These are phyloP conservation scores for Marasmarcha lunaedactyla DNA, from an alignment of 2,888 invertebrate species.

Conservation along the genomic window DNA sequence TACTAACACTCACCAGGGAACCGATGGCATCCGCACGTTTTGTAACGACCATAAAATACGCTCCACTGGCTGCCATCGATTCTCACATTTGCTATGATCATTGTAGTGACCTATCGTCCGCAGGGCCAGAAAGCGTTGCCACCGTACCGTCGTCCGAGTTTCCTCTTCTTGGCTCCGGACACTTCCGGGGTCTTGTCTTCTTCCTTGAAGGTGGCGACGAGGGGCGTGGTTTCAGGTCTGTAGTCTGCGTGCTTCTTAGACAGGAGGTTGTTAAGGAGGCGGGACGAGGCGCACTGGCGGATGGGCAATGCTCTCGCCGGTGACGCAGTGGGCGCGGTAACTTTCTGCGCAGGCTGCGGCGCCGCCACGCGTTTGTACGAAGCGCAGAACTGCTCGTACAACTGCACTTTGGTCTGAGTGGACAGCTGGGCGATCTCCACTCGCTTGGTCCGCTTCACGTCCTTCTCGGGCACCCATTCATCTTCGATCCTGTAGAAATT, in stretches of 20 bases:
- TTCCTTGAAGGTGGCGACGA: slow-evolving; percentile 26
- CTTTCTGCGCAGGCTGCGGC: slow-evolving; percentile 19
- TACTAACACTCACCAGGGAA: slow-evolving; percentile 14
- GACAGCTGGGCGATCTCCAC: slow-evolving; percentile 68
- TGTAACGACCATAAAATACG: too few species aligned
- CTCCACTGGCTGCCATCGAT: too few species aligned
- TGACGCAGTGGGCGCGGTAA: slow-evolving; percentile 10
- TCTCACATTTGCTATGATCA: background rate
- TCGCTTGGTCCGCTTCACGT: slow-evolving; percentile 72
- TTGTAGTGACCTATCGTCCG: slow-evolving; percentile 37
- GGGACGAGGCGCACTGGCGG: slow-evolving; percentile 41
- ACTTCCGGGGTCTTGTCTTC: slow-evolving; percentile 25
- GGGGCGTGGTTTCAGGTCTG: slow-evolving; percentile 8
- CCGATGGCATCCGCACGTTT: too few species aligned
- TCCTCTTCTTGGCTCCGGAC: slow-evolving; percentile 55
- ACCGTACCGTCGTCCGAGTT: slow-evolving; percentile 48
- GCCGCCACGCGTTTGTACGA: slow-evolving; percentile 34
- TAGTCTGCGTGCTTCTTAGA: slow-evolving; percentile 27
- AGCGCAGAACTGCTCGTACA: slow-evolving; percentile 63
- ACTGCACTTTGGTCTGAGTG: slow-evolving; percentile 54
- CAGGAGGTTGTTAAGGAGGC: slow-evolving; percentile 38
- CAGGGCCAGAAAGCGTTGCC: slow-evolving; percentile 59
- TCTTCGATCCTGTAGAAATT: slow-evolving; percentile 78
- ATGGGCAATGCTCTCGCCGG: slow-evolving; percentile 21
- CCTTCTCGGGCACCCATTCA: slow-evolving; percentile 86